Percentiles rank a stretch among this genome's conserved stretches.
These are phyloP conservation scores for Schizopygopsis malacanthus DNA, from an alignment of 2,797 vertebrate genomes.

Conservation along the genomic window DNA sequence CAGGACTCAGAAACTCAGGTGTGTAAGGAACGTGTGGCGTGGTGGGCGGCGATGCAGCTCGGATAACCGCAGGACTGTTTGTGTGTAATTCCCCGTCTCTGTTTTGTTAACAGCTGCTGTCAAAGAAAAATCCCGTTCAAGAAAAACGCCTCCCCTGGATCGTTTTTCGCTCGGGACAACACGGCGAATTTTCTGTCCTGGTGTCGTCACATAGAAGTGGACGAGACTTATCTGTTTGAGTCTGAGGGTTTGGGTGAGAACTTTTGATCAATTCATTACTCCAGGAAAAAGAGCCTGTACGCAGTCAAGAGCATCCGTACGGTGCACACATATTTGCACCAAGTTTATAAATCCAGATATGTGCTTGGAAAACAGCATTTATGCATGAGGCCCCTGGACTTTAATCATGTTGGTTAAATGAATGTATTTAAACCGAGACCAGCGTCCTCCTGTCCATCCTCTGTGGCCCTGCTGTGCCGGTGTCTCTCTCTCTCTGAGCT, in stretches of 20 bases:
- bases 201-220: conserved; percentile 90
- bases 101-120: conserved; percentile 82
- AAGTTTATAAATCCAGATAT: too few species aligned
- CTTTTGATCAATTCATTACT: background rate
- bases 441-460: conserved; percentile 7
- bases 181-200: conserved; percentile 97
- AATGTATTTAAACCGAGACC: background rate
- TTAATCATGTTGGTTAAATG: conserved; percentile 27
- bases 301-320: too few species aligned
- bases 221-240: conserved; percentile 95
- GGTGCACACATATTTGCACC: too few species aligned
- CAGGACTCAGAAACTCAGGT: conserved; percentile 81
- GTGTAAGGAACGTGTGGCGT: conserved; percentile 59
- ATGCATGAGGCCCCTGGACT: background rate
- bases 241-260: conserved; percentile 93
- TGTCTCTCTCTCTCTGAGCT: conserved; percentile 3
- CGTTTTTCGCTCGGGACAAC: conserved; percentile 98
- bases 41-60: background rate
- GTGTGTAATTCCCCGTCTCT: background rate
- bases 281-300: too few species aligned
- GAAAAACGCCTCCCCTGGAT: conserved; percentile 89
- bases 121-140: conserved; percentile 90
- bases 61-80: background rate
- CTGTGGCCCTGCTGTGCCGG: background rate
- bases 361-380: too few species aligned